Evolutionary conservation across 2,797 vertebrate genomes (phyloP).

Genomic region (Tauraco hartlaubi): DNA sequence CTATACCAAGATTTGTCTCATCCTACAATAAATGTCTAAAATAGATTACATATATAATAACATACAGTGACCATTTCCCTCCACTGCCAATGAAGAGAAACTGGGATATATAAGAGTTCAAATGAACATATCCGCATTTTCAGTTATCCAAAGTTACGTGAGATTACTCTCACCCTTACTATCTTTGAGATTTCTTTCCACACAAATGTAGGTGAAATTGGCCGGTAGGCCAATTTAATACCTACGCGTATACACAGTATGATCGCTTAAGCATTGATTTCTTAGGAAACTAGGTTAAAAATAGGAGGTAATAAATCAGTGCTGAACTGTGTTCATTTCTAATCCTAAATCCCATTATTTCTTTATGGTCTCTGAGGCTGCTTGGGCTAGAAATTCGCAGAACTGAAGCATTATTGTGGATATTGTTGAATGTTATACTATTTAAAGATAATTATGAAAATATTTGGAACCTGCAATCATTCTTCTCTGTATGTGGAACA

Average conservation of each 20-base stretch:
- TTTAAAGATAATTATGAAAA: conserved; percentile 17
- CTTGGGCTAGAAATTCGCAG: neutral
- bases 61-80: neutral
- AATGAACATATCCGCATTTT: neutral
- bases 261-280: neutral
- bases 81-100: neutral
- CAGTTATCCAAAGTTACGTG: neutral
- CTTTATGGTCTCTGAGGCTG: neutral
- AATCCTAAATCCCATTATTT: conserved; percentile 20
- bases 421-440: neutral
- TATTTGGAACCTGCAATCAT: neutral
- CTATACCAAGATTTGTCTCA: neutral
- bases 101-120: neutral
- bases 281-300: conserved; percentile 49
- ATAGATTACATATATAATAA: neutral
- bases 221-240: conserved; percentile 43
- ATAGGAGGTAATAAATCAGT: conserved; percentile 67
- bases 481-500: neutral
- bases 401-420: neutral
- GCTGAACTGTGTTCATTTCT: conserved; percentile 24
- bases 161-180: neutral
- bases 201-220: neutral
- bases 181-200: neutral
- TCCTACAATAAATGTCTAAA: neutral
- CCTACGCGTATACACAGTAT: neutral